Percentiles rank a stretch among this genome's conserved stretches.
Conservation (phyloP, 2,888 invertebrate genomes). For the Spicauda simplicius region DNA sequence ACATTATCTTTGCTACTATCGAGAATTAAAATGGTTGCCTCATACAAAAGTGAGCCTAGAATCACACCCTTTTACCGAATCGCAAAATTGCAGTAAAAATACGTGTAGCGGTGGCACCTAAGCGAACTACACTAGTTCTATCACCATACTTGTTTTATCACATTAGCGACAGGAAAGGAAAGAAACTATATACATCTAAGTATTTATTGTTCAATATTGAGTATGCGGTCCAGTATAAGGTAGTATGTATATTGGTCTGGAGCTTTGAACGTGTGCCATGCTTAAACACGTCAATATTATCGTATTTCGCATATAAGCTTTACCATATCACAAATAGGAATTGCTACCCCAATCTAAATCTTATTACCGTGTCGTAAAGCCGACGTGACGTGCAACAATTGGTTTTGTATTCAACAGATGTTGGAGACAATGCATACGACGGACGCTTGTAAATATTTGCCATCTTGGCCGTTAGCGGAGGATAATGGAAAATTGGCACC, state of each 20-base stretch:
- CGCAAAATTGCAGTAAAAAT: too few species aligned
- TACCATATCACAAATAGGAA: constrained; percentile 13
- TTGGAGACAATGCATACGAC: constrained; percentile 58
- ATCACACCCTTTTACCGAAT: too few species aligned
- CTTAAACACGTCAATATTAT: constrained; percentile 36
- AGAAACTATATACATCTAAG: too few species aligned
- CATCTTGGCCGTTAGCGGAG: constrained; percentile 58
- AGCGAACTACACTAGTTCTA: too few species aligned
- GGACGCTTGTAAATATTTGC: constrained; percentile 62
- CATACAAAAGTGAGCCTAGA: too few species aligned
- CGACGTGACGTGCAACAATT: constrained; percentile 44
- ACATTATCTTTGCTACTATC: too few species aligned
- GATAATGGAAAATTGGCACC: constrained; percentile 72
- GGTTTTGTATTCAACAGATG: constrained; percentile 56
- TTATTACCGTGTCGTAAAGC: constrained; percentile 44
- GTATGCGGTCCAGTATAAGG: background rate
- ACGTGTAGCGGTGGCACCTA: too few species aligned
- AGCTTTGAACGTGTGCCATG: constrained; percentile 23
- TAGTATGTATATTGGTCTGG: background rate
- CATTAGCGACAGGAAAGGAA: too few species aligned
- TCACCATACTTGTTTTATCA: too few species aligned
- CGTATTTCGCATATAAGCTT: constrained; percentile 35
- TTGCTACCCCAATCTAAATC: constrained; percentile 9
- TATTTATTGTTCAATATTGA: too few species aligned
- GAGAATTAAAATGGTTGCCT: too few species aligned